Evolutionary conservation across 1,140 invertebrate genomes (phyloP).

Genomic region (Neelides sp.): DNA sequence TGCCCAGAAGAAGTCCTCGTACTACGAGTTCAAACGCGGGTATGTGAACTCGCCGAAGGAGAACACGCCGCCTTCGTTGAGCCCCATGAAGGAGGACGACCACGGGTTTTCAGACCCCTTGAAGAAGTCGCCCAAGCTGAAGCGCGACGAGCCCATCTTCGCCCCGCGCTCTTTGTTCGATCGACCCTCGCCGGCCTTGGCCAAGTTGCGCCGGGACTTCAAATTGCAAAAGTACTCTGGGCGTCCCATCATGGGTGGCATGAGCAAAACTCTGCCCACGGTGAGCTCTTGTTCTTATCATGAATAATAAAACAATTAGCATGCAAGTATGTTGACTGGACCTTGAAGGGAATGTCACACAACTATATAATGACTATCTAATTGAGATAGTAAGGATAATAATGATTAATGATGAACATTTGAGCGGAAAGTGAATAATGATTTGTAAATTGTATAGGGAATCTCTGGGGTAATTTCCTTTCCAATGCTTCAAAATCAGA

Average conservation of each 20-base stretch:
- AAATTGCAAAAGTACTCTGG: slow-evolving; percentile 59
- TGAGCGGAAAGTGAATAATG: too few species aligned
- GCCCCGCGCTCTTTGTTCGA: slow-evolving; percentile 78
- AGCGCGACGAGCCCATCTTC: slow-evolving; percentile 60
- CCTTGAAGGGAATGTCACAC: too few species aligned
- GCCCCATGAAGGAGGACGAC: background rate
- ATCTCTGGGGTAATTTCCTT: slow-evolving; percentile 42
- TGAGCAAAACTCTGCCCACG: slow-evolving; percentile 17
- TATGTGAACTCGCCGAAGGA: too few species aligned
- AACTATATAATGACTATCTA: too few species aligned
- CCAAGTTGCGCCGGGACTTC: slow-evolving; percentile 62
- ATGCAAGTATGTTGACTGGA: too few species aligned
- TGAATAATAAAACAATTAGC: too few species aligned
- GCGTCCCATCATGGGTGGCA: too few species aligned
- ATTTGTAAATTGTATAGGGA: too few species aligned
- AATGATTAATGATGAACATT: too few species aligned
- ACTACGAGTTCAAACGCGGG: too few species aligned
- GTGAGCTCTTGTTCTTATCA: too few species aligned
- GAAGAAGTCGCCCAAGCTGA: slow-evolving; percentile 40
- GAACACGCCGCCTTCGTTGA: background rate
- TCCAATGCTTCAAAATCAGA: slow-evolving; percentile 43
- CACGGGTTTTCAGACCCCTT: background rate
- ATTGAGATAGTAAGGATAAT: too few species aligned
- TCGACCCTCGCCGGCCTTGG: slow-evolving; percentile 58
- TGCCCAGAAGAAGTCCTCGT: slow-evolving; percentile 9